Conservation (phyloP, 1,140 invertebrate genomes). For the Diprion similis region DNA sequence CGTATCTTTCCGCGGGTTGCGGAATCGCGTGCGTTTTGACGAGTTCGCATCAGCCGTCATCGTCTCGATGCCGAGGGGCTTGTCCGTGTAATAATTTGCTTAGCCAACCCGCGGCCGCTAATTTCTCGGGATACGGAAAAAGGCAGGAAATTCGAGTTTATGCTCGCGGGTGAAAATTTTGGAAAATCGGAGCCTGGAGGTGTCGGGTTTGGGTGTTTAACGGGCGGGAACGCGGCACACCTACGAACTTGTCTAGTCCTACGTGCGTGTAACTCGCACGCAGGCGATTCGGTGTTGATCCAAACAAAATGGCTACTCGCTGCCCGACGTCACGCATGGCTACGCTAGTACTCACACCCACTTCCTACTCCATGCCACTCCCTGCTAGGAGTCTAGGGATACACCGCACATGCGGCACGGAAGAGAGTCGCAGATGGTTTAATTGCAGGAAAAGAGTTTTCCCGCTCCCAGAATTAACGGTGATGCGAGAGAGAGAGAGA, state of each 20-base stretch:
- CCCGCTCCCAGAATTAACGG: background rate
- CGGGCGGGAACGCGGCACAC: too few relatives aligned
- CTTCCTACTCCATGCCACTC: slow-evolving; percentile 63
- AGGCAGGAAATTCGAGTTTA: too few relatives aligned
- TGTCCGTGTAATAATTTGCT: too few relatives aligned
- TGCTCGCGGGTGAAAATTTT: too few relatives aligned
- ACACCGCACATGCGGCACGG: background rate
- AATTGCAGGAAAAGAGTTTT: background rate
- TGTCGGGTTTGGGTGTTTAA: too few relatives aligned
- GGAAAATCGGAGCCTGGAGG: too few relatives aligned
- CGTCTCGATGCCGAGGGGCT: too few relatives aligned
- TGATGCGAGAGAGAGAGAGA: slow-evolving; percentile 17
- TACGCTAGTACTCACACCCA: slow-evolving; percentile 61
- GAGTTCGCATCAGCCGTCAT: too few relatives aligned
- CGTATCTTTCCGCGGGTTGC: too few relatives aligned
- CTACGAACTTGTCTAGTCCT: background rate
- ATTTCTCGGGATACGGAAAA: too few relatives aligned
- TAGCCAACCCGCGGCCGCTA: too few relatives aligned
- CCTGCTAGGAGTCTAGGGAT: slow-evolving; percentile 36
- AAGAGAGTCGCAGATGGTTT: background rate
- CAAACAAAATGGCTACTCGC: slow-evolving; percentile 54
- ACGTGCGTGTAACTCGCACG: background rate
- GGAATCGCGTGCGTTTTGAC: too few relatives aligned
- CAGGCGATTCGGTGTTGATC: background rate
- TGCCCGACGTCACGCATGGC: slow-evolving; percentile 57